phyloP scores from a whole-genome alignment of 2,888 invertebrate genomes.

The Amphipoea oculea region DNA sequence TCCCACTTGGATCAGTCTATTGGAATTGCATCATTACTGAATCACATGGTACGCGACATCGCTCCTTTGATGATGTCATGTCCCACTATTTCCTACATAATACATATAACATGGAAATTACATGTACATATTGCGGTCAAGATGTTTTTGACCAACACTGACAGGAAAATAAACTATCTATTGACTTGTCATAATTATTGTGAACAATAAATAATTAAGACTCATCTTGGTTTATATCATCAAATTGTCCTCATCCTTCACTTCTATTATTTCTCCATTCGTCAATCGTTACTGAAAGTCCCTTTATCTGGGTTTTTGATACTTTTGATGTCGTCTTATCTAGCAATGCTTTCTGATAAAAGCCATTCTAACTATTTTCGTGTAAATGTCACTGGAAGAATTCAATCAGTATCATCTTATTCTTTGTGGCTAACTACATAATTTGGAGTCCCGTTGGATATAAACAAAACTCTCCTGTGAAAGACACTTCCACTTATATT shows the following conservation, averaged over 20 bases:
- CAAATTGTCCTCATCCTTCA: constrained; percentile 16
- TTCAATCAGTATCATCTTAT: background rate
- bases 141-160: constrained; percentile 24
- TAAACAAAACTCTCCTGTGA: background rate
- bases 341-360: background rate
- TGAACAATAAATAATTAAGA: constrained; percentile 19
- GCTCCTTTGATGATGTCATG: constrained; percentile 66
- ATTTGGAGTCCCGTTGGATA: constrained; percentile 1
- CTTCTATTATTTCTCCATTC: background rate
- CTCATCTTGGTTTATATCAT: constrained; percentile 12
- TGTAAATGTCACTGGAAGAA: background rate
- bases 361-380: background rate
- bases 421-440: background rate
- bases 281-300: background rate
- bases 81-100: constrained; percentile 48
- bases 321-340: background rate
- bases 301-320: background rate
- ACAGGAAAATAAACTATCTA: constrained; percentile 44
- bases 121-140: constrained; percentile 40
- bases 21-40: constrained; percentile 69
- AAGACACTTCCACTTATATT: background rate
- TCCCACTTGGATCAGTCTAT: constrained; percentile 36
- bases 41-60: constrained; percentile 58
- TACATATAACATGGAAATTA: constrained; percentile 40
- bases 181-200: constrained; percentile 27